Base-by-base conservation (phyloP, 2,888 invertebrate genomes). In the Desoria tigrina region DNA sequence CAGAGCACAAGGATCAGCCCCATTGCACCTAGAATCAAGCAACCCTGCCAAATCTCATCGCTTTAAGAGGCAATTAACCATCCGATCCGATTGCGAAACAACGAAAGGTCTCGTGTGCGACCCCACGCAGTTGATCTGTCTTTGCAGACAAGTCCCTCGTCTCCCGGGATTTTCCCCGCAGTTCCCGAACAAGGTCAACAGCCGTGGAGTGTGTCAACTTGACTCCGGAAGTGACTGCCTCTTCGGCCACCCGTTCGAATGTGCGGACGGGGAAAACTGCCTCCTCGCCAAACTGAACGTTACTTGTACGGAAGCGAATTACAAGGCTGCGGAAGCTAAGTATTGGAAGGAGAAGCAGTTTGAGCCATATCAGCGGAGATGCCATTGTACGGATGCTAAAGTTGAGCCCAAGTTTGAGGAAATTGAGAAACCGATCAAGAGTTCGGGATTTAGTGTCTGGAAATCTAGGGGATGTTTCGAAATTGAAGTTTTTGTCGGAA, bases 181-280 rank as follows among this genome's bases (percentile, higher is more conserved):
- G 24, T 24, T 26, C 7, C 51, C 51, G 3, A 24, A 23, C 6
- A 16, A 11, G 21, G 24, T 26, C 6, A 51, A 51, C 24, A 51
- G 26, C 26, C 6, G 24, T 24, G 51, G 51, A 24, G 11, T 24
- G 11, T 51, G 51, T 16, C 26, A 21, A 51, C 51, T 51, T 23
- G 26, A 51, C 14, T 51, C 51, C 6, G 26, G 26, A 9, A 51
- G 51, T 51, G 51, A 51, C 26, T 51, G 51, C 24, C 51, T 6
- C 7, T 21, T 11, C 7, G 26, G 24, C 14, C 24, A 11, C 4
- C 14, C 14, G 6, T 51, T 24, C 16, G 24, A 6, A 9, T 51
- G 51, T 16, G 4, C 23, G 6, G 51, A 51, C 24, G 51, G 51
- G 21, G 51, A 51, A 21, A 51, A 51, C 6, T 51, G 51, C 16